Percentiles rank a stretch among this genome's conserved stretches.
These are phyloP conservation scores for Girardinichthys multiradiatus DNA, from an alignment of 2,113 vertebrate genomes.

Conservation along the genomic window DNA sequence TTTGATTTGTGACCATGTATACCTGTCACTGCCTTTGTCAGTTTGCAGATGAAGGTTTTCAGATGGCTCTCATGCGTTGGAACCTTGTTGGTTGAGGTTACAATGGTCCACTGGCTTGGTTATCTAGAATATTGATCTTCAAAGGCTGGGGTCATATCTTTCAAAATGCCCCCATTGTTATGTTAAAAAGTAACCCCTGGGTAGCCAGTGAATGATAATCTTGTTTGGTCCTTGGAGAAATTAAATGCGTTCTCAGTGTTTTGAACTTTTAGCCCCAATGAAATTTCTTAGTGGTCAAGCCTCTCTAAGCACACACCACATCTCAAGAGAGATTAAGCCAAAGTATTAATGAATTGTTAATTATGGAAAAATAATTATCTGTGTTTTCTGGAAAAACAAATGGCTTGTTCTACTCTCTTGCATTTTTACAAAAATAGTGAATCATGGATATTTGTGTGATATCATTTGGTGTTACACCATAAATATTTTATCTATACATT, in stretches of 20 bases:
- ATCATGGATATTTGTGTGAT: slow-evolving; percentile 4
- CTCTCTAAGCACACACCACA: slow-evolving; percentile 14
- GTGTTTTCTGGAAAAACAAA: neutral
- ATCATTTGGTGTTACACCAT: neutral
- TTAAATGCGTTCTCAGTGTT: slow-evolving; percentile 45
- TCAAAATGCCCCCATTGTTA: slow-evolving; percentile 68
- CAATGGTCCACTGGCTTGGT: slow-evolving; percentile 52
- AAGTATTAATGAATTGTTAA: slow-evolving; percentile 15
- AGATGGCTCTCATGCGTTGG: slow-evolving; percentile 28
- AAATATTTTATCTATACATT: neutral
- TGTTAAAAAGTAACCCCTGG: slow-evolving; percentile 62
- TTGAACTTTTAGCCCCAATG: slow-evolving; percentile 70
- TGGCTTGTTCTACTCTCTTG: neutral
- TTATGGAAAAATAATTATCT: neutral
- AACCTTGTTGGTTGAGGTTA: slow-evolving; percentile 53
- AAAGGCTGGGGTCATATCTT: slow-evolving; percentile 59
- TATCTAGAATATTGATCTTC: slow-evolving; percentile 64
- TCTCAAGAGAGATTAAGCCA: neutral
- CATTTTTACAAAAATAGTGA: slow-evolving; percentile 12
- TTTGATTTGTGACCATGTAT: slow-evolving; percentile 11
- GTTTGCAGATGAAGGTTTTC: slow-evolving; percentile 32
- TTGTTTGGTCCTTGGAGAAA: slow-evolving; percentile 56
- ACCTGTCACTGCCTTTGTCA: slow-evolving; percentile 23
- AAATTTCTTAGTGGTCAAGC: slow-evolving; percentile 50
- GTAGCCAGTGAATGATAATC: slow-evolving; percentile 58